Evolutionary conservation across 1,140 invertebrate species (phyloP), one percentile per base, ranked within the genome.

Genomic region (Aricia agestis): DNA sequence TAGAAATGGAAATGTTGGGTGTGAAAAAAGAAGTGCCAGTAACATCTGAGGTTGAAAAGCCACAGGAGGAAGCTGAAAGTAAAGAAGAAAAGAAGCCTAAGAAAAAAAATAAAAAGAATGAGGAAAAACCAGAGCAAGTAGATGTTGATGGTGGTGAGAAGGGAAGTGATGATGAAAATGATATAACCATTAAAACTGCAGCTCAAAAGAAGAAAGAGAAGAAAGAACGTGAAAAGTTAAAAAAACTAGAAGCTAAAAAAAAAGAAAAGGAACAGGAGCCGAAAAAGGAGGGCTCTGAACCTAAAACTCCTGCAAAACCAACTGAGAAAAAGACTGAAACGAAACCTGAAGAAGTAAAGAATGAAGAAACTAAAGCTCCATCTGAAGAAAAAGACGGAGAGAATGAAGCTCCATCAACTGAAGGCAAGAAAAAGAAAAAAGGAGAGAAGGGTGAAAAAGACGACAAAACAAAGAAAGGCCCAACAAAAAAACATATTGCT

Each of bases 171-270:
- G 93, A 92, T 73, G 94, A 94, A 45, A 94, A 93, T 71, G 93
- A 92, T 70, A 69, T 90, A 36, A 95, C 95, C 11, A 94, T 97
- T 19, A 97, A 97, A 91, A 95, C 95, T 25, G 95, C 96, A 18
- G 96, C 96, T 15, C 96, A 96, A 81, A 97, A 97, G 85, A 97
- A 96, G 77, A 97, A 97, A 82, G 96, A 97, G 77, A 97, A 97
- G 76, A 97, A 97, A 83, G 96, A 97, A 88, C 93, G 95, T 45
- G 95, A 97, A 80, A 97, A 96, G 77, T 92, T 93, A 67, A 96
- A 97, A 82, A 95, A 95, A 83, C 78, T 93, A 73, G 93, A 94
- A 65, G 92, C 92, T 57, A 95, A 94, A 74, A 95, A 95, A 66
- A 87, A 92, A 72, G 93, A 93, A 71, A 84, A 91, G 36, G 86